Evolutionary conservation across 2,797 vertebrate species (phyloP).

Genomic region (Thripadectes ignobilis): DNA sequence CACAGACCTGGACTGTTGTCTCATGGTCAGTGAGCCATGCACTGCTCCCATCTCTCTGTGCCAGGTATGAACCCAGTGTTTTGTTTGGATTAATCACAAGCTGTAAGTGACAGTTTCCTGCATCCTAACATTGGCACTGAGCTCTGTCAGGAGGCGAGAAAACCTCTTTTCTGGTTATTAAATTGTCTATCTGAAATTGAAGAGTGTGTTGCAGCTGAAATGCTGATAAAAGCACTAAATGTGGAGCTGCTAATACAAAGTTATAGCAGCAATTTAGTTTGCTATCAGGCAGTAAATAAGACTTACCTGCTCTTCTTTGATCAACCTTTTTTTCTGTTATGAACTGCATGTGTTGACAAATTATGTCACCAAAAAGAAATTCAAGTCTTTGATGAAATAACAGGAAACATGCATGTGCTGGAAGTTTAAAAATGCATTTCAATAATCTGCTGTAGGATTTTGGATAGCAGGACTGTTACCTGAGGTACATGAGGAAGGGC

Average conservation of each 20-base stretch:
- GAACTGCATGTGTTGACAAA: conserved; percentile 53
- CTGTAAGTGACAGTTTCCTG: background rate
- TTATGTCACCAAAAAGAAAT: conserved; percentile 39
- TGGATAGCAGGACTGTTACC: background rate
- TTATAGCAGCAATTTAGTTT: conserved; percentile 48
- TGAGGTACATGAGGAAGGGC: background rate
- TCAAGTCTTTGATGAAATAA: conserved; percentile 54
- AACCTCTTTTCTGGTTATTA: background rate
- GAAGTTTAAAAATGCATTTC: background rate
- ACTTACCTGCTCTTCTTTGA: conserved; percentile 67
- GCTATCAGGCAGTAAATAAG: conserved; percentile 28
- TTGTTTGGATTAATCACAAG: background rate
- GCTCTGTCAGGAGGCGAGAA: background rate
- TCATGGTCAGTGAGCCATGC: accelerated
- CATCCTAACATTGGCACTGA: background rate
- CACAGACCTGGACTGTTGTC: background rate
- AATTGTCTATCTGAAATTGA: background rate
- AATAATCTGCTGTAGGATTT: background rate
- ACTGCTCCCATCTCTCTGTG: background rate
- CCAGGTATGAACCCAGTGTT: background rate
- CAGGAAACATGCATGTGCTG: conserved; percentile 18
- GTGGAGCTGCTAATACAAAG: conserved; percentile 27
- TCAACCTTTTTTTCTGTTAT: conserved; percentile 30
- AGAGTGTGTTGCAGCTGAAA: conserved; percentile 20
- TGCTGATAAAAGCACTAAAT: conserved; percentile 54